Evolutionary conservation across 1,140 invertebrate genomes (phyloP), one percentile per base, ranked within the genome.

Genomic region (Phthorimaea operculella): DNA sequence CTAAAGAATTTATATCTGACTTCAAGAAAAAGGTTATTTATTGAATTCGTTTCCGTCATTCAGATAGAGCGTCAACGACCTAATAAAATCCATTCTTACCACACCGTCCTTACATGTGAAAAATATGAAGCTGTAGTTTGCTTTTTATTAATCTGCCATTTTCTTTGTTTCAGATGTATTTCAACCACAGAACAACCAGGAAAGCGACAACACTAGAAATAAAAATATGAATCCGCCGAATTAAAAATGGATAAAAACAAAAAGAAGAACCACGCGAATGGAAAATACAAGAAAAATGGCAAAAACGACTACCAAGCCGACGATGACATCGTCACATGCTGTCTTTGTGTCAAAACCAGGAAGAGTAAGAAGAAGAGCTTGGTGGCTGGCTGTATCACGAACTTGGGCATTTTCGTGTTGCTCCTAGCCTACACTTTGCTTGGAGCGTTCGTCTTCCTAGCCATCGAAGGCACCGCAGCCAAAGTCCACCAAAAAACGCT

Each of bases 351-450:
- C 57, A 90, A 89, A 63, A 88, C 89, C 39, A 88, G 89, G 68
- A 88, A 88, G 68, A 87, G 88, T 59, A 89, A 90, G 70, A 87
- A 90, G 65, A 89, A 89, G 66, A 89, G 88, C 42, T 88, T 92
- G 45, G 73, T 91, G 21, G 89, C 91, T 11, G 91, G 92, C 11
- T 88, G 95, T 55, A 88, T 95, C 59, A 96, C 94, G 7, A 96
- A 97, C 78, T 85, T 96, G 18, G 95, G 95, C 0, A 93, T 98
- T 47, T 96, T 94, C 73, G 89, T 90, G 34, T 87, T 97, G 18
- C 89, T 98, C 0, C 88, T 98, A 4, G 92, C 92, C 3, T 99
- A 99, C 82, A 96, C 95, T 0, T 86, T 98, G 10, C 85, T 97
- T 4, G 88, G 88, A 59, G 96, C 96, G 34, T 94, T 98, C 72